Conservation (phyloP, 2,797 vertebrate species). For the Falco cherrug region DNA sequence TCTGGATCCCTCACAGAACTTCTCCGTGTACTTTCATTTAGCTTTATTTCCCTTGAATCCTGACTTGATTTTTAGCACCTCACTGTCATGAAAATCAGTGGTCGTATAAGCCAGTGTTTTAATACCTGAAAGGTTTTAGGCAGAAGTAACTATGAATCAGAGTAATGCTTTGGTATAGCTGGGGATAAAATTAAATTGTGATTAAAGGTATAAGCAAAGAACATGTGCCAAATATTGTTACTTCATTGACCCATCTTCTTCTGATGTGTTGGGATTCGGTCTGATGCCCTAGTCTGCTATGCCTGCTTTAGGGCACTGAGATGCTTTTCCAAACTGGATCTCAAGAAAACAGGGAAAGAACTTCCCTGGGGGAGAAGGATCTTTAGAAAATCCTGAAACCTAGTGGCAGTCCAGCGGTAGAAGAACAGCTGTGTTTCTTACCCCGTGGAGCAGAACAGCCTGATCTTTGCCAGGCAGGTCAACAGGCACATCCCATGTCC, state of each 20-base stretch:
- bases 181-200: not conserved
- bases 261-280: not conserved
- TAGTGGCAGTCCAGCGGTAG: not conserved
- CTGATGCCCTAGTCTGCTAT: not conserved
- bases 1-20: not conserved
- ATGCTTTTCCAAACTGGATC: not conserved
- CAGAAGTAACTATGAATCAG: not conserved
- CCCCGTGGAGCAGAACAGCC: not conserved
- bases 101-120: not conserved
- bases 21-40: not conserved
- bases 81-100: not conserved
- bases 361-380: not conserved
- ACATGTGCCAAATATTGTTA: not conserved
- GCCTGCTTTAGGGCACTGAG: not conserved
- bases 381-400: not conserved
- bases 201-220: not conserved
- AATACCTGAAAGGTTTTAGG: not conserved
- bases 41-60: conserved; percentile 15
- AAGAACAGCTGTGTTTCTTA: not conserved
- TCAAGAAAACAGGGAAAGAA: not conserved
- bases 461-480: not conserved
- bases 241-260: not conserved
- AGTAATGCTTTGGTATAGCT: not conserved
- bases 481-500: not conserved
- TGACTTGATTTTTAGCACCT: conserved; percentile 33